phyloP scores from a whole-genome alignment of 2,888 invertebrate genomes.

The Athripsodes cinereus region DNA sequence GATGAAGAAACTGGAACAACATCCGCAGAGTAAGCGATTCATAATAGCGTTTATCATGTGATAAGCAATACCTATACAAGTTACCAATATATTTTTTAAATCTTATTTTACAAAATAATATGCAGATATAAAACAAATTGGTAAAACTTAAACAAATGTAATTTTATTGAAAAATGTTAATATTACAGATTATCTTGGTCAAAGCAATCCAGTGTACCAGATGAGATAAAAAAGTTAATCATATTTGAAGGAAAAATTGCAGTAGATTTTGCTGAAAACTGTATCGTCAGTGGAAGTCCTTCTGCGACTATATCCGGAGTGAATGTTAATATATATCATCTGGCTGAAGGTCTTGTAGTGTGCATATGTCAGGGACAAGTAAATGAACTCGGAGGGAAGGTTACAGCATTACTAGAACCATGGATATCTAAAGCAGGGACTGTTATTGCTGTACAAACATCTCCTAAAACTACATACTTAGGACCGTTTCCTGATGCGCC shows the following conservation, averaged over 20 bases:
- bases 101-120: no score
- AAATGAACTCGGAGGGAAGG: not conserved
- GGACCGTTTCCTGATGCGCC: not conserved
- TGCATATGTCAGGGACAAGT: not conserved
- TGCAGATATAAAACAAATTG: no score
- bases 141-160: no score
- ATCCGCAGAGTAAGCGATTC: not conserved
- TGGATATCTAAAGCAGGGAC: not conserved
- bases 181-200: not conserved
- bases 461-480: not conserved
- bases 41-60: no score
- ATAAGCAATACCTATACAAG: no score
- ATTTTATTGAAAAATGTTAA: not conserved
- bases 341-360: not conserved
- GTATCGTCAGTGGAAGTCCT: constrained; percentile 16
- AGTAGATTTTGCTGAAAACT: constrained; percentile 34
- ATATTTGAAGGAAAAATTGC: constrained; percentile 41
- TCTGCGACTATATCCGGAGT: not conserved
- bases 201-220: not conserved
- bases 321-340: not conserved
- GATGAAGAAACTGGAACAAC: constrained; percentile 7
- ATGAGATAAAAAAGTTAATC: not conserved
- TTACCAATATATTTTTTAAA: no score
- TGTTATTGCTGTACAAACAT: not conserved
- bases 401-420: not conserved